Conservation (phyloP, 2,888 invertebrate species). For the Agonopterix arenella region DNA sequence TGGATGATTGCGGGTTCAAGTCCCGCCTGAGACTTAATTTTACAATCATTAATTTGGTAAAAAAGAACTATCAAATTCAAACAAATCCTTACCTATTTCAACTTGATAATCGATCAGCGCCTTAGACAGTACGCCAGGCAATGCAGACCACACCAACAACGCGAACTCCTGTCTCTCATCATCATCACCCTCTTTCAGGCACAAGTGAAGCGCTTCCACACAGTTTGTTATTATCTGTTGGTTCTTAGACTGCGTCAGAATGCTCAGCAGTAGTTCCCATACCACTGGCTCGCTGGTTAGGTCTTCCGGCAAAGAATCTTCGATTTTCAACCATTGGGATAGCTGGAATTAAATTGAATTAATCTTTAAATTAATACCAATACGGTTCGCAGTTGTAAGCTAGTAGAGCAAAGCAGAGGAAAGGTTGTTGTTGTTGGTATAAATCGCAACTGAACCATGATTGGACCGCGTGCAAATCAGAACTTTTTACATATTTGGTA, state of each 20-base stretch:
- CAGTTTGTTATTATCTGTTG: slow-evolving; percentile 37
- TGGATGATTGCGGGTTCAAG: too few relatives aligned
- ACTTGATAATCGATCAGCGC: slow-evolving; percentile 43
- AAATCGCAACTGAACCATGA: too few relatives aligned
- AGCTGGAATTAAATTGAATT: slow-evolving; percentile 26
- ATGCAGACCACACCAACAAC: slow-evolving; percentile 41
- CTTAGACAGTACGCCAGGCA: slow-evolving; percentile 51
- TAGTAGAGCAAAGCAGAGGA: too few relatives aligned
- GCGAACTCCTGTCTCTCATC: slow-evolving; percentile 40
- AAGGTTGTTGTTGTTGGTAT: too few relatives aligned
- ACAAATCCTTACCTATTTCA: slow-evolving; percentile 37
- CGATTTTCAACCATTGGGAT: slow-evolving; percentile 56
- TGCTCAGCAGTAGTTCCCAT: slow-evolving; percentile 53
- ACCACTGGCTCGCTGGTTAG: slow-evolving; percentile 42
- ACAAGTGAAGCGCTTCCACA: slow-evolving; percentile 39
- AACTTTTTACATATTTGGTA: too few relatives aligned
- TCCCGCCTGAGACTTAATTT: too few relatives aligned
- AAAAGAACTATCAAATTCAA: background rate
- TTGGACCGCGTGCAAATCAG: too few relatives aligned
- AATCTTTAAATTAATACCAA: too few relatives aligned
- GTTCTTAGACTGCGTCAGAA: slow-evolving; percentile 40
- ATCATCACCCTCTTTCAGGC: slow-evolving; percentile 43
- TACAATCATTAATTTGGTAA: too few relatives aligned
- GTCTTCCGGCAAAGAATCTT: slow-evolving; percentile 50
- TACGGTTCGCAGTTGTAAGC: too few relatives aligned